Evolutionary conservation across 1,140 invertebrate genomes (phyloP).

Genomic region (Zaprionus vittiger): DNA sequence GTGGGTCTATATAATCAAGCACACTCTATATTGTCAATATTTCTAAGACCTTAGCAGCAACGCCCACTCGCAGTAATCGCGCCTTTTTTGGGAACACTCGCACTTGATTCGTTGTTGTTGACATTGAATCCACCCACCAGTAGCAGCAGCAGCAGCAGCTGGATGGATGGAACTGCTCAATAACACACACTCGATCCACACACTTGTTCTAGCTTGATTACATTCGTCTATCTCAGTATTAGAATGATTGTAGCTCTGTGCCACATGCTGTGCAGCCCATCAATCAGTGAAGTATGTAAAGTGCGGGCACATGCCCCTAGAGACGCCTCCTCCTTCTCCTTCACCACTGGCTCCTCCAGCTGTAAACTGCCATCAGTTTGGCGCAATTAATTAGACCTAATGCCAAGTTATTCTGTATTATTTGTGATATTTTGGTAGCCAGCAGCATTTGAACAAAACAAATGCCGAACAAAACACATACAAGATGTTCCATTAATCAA

Average conservation of each 20-base stretch:
- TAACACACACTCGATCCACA: constrained; percentile 7
- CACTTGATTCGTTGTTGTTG: neutral
- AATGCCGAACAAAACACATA: constrained; percentile 59
- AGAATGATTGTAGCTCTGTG: neutral
- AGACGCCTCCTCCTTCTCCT: neutral
- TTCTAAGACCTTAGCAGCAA: neutral
- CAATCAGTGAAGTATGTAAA: neutral
- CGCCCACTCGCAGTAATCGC: constrained; percentile 2
- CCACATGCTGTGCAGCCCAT: neutral
- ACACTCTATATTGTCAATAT: neutral
- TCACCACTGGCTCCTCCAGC: neutral
- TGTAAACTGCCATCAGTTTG: constrained; percentile 59
- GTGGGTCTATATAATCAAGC: neutral
- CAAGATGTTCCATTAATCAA: constrained; percentile 66
- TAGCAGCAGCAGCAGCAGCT: neutral
- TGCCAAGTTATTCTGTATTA: constrained; percentile 25
- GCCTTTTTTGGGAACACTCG: neutral
- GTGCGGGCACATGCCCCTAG: neutral
- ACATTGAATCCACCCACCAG: constrained; percentile 6
- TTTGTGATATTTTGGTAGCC: constrained; percentile 48
- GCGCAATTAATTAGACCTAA: constrained; percentile 60
- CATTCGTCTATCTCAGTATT: neutral
- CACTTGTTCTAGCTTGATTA: constrained; percentile 2
- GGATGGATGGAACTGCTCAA: constrained; percentile 8
- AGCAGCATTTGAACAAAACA: constrained; percentile 35